Evolutionary conservation across 2,113 vertebrate species (phyloP), one percentile per base, ranked within the genome.

Genomic region (Gambusia holbrooki): DNA sequence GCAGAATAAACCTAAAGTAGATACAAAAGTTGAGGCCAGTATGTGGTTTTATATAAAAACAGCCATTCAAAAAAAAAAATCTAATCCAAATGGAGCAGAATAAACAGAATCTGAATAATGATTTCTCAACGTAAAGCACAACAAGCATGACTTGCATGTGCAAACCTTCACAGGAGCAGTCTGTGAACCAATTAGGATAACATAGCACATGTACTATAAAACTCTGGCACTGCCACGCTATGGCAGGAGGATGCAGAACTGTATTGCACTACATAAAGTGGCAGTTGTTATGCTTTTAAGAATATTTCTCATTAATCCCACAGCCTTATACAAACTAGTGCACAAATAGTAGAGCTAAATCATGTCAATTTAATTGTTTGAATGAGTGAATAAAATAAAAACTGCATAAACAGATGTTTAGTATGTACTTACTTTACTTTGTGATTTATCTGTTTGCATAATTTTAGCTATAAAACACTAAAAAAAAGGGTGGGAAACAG

Each of bases 391-490:
- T 58, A 25, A 69, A 27, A 33, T 28, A 58, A 17, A 48, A 33
- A 32, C 17, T 32, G 13, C 17, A 62, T 61, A 32, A 48, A 27
- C 30, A 37, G 69, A 63, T 62, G 60, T 4, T 30, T 63, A 30
- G 62, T 77, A 7, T 62, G 17, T 30, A 42, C 13, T 12, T 40
- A 17, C 0, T 0, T 15, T 28, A 37, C 5, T 66, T n/a, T 37
- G 32, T 37, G 61, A 42, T 29, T 0, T 66, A 74, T 75, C 29
- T 66, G 12, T 66, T 28, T 63, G 14, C 73, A 12, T 72, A 66
- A 58, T 79, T 71, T 66, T 40, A 17, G 19, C 67, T 68, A 19
- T 71, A 63, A 72, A 72, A 27, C 27, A 54, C 7, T 7, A 54
- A 54, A n/a, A 9, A 54, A 13, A 11, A 10, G 35, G 10, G 27